phyloP scores from a whole-genome alignment of 1,140 invertebrate genomes.

The Drosophila simulans region DNA sequence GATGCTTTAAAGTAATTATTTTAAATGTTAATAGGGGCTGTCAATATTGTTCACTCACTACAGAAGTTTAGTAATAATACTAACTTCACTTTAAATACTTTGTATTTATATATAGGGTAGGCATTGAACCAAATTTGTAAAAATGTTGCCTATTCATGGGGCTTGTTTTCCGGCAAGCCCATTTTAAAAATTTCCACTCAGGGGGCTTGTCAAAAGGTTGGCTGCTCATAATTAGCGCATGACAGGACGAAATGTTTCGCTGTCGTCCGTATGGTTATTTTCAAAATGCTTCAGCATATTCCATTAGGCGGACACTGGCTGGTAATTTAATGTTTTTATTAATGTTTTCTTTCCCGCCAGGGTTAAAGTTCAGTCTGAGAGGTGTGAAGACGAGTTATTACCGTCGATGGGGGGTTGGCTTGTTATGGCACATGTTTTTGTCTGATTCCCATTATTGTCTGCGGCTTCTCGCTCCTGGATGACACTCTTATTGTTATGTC shows the following conservation, averaged over 20 bases:
- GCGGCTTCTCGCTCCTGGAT: constrained; percentile 30
- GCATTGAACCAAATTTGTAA: background rate
- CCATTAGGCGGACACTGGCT: constrained; percentile 38
- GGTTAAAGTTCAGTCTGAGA: constrained; percentile 25
- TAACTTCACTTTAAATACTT: background rate
- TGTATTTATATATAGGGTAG: background rate
- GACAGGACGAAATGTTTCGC: constrained; percentile 37
- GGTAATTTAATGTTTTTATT: constrained; percentile 18
- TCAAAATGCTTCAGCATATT: constrained; percentile 30
- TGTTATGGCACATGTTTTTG: constrained; percentile 46
- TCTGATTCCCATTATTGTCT: constrained; percentile 42
- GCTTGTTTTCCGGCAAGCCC: constrained; percentile 5
- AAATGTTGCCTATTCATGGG: constrained; percentile 5
- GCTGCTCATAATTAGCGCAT: constrained; percentile 49
- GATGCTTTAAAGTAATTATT: background rate
- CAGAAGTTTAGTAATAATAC: too few relatives aligned
- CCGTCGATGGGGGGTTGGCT: constrained; percentile 6
- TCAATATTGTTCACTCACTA: too few relatives aligned
- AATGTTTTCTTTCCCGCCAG: background rate
- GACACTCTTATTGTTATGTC: constrained; percentile 33
- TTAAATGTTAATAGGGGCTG: background rate
- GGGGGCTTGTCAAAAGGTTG: constrained; percentile 43
- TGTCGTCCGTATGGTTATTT: constrained; percentile 36
- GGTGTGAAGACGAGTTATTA: constrained; percentile 15
- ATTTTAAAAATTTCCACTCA: constrained; percentile 18